phyloP scores from a whole-genome alignment of 2,113 vertebrate species.

The Orycteropus afer region DNA sequence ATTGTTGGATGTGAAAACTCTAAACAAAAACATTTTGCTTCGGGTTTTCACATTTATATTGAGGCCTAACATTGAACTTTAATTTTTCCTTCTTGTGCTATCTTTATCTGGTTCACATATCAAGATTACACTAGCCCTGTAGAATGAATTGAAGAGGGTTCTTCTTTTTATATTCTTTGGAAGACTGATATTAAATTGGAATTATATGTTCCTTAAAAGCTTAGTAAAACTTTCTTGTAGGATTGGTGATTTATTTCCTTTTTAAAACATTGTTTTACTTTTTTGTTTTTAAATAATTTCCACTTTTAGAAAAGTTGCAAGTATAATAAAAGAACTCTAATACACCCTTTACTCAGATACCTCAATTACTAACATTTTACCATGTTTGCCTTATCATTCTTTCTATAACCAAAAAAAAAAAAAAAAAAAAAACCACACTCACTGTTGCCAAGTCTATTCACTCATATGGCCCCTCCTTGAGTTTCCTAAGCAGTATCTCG shows the following conservation, averaged over 20 bases:
- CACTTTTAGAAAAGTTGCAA: background rate
- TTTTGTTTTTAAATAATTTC: conserved; percentile 6
- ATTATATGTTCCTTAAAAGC: conserved; percentile 5
- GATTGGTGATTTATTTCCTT: background rate
- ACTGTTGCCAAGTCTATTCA: no score
- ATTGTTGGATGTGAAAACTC: background rate
- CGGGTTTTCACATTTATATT: background rate
- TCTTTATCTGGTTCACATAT: background rate
- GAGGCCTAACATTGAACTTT: background rate
- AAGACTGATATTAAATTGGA: background rate
- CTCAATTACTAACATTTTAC: background rate
- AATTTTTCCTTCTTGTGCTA: background rate
- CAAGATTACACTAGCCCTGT: background rate
- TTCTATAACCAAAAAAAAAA: no score
- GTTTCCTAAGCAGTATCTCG: no score
- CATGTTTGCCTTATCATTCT: no score
- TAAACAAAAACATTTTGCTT: background rate
- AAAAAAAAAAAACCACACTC: no score
- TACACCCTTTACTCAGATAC: background rate
- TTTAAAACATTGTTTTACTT: background rate
- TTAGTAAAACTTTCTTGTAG: background rate
- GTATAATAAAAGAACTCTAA: background rate
- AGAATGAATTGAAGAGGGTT: background rate
- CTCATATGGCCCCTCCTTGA: no score
- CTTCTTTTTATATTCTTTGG: background rate